A percentile compares a stretch with the other conserved stretches of the same genome.
Evolutionary conservation across 2,113 vertebrate genomes (phyloP).

Genomic region (Peromyscus leucopus): DNA sequence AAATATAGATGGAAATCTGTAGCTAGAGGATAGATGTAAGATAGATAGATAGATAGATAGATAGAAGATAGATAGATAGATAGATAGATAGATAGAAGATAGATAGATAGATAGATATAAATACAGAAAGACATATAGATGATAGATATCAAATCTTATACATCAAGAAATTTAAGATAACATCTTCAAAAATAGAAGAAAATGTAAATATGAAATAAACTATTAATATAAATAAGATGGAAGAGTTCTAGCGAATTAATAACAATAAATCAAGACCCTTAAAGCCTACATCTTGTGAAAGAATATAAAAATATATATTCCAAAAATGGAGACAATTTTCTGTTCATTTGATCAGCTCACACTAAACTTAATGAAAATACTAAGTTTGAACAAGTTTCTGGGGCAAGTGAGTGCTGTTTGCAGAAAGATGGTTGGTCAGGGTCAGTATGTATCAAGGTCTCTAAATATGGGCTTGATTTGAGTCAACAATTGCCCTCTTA

Average conservation of each 20-base stretch:
- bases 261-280: constrained; percentile 34
- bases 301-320: constrained; percentile 28
- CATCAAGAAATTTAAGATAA: not conserved
- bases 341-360: not conserved
- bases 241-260: not conserved
- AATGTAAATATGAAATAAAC: not conserved
- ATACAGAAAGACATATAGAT: not conserved
- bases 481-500: not conserved
- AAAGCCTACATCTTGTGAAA: constrained; percentile 6
- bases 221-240: not conserved
- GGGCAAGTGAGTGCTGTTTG: not conserved
- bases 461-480: not conserved
- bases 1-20: not conserved
- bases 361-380: constrained; percentile 37
- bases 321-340: constrained; percentile 5
- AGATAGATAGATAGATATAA: not conserved
- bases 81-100: not conserved
- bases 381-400: constrained; percentile 6
- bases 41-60: not conserved
- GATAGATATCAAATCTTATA: constrained; percentile 12
- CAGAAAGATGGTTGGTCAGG: not conserved
- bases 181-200: not conserved
- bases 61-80: not conserved
- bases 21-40: not conserved
- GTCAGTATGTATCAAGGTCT: not conserved